A percentile compares a stretch with the other conserved stretches of the same genome.
phyloP scores from a whole-genome alignment of 2,888 invertebrate genomes.

The Argyresthia albistria region DNA sequence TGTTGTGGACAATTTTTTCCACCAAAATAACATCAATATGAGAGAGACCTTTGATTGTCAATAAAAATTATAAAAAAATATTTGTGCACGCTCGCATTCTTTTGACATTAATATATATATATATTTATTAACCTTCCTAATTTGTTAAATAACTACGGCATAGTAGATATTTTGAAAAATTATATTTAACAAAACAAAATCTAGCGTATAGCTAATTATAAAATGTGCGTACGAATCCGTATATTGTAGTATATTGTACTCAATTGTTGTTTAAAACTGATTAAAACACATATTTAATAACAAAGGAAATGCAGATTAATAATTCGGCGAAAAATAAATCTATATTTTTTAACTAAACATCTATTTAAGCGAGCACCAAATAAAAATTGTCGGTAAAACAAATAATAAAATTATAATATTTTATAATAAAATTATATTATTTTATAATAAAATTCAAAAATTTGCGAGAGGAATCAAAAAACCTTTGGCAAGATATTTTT shows the following conservation, averaged over 20 bases:
- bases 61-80: not conserved
- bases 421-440: not conserved
- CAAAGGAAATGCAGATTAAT: not conserved
- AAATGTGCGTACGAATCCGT: not conserved
- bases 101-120: not conserved
- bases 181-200: not conserved
- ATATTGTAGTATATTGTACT: not conserved
- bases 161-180: not conserved
- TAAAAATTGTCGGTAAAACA: conserved; percentile 1
- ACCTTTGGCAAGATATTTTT: conserved; percentile 20
- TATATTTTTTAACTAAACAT: too few relatives aligned
- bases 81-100: conserved; percentile 1
- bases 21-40: not conserved
- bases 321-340: not conserved
- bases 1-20: too few relatives aligned
- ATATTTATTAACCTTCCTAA: not conserved
- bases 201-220: not conserved
- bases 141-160: conserved; percentile 3
- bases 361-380: not conserved
- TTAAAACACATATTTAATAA: not conserved
- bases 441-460: not conserved
- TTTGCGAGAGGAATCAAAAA: conserved; percentile 14
- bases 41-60: conserved; percentile 3
- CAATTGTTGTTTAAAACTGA: too few relatives aligned
- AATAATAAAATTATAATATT: not conserved